Conservation (phyloP, 2,797 vertebrate species). For the Threskiornis aethiopicus region DNA sequence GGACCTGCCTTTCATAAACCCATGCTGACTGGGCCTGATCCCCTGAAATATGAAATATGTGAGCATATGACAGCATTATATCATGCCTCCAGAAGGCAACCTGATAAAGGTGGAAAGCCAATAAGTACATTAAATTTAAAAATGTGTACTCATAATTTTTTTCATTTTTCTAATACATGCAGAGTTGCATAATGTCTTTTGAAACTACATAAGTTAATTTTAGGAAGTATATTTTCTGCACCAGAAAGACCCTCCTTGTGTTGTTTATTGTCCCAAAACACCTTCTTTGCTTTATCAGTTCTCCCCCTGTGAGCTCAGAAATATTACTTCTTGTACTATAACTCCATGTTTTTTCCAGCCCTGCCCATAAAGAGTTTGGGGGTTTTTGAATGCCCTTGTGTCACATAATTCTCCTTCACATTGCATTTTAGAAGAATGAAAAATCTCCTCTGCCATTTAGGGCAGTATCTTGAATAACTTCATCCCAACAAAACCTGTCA, state of each 20-base stretch:
- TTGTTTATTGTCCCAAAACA: background rate
- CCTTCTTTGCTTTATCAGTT: background rate
- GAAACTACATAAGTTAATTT: background rate
- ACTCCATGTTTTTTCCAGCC: background rate
- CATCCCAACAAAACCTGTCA: background rate
- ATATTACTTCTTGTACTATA: background rate
- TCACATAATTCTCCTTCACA: background rate
- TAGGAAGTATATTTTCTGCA: background rate
- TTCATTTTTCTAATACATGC: background rate
- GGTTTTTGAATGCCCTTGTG: background rate
- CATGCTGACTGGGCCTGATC: no score
- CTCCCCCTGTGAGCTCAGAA: background rate
- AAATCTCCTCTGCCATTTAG: background rate
- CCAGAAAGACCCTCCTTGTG: background rate
- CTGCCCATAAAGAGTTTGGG: background rate
- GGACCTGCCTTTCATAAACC: no score
- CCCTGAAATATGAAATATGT: background rate
- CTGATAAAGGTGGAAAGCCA: background rate
- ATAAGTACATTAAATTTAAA: background rate
- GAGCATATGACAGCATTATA: background rate
- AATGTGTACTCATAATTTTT: background rate
- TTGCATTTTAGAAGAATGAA: slow-evolving; percentile 3
- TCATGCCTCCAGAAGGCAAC: background rate
- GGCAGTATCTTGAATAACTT: background rate
- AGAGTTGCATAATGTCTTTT: background rate